Percentiles rank a stretch among this genome's conserved stretches.
Evolutionary conservation across 2,113 vertebrate genomes (phyloP).

Genomic region (Xenotilapia leptura): DNA sequence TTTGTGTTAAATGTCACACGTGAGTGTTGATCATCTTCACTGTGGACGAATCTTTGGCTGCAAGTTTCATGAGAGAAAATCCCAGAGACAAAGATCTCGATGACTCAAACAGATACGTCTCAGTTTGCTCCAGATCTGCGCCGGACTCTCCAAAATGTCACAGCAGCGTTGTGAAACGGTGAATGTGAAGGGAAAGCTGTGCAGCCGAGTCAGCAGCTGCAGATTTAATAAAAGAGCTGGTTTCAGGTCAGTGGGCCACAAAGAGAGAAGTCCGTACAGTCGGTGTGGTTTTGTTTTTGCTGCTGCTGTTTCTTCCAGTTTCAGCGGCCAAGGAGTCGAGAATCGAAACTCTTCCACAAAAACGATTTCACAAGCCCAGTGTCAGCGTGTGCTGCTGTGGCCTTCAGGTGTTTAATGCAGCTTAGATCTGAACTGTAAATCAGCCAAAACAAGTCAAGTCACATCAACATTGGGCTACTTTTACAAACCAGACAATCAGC

Average conservation of each 20-base stretch:
- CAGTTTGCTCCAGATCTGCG: neutral
- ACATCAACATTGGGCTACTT: neutral
- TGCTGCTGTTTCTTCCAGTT: neutral
- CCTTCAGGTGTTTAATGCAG: neutral
- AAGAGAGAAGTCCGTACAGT: neutral
- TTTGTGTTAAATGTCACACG: neutral
- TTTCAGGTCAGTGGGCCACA: neutral
- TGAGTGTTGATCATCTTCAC: neutral
- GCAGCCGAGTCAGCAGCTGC: neutral
- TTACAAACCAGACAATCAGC: neutral
- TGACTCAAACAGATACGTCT: neutral
- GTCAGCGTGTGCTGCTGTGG: neutral
- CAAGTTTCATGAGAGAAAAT: neutral
- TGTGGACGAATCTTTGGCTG: neutral
- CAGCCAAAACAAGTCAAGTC: neutral
- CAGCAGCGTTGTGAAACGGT: neutral
- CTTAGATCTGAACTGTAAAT: neutral
- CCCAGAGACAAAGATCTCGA: fast-evolving
- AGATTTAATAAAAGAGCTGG: neutral
- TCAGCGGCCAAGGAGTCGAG: neutral
- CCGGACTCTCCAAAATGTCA: neutral
- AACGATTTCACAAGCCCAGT: neutral
- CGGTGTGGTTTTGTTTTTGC: neutral
- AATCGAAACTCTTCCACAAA: neutral
- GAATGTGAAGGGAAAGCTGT: neutral